These are phyloP conservation scores for Zalophus californianus DNA, from an alignment of 2,797 vertebrate species.

Conservation along the genomic window DNA sequence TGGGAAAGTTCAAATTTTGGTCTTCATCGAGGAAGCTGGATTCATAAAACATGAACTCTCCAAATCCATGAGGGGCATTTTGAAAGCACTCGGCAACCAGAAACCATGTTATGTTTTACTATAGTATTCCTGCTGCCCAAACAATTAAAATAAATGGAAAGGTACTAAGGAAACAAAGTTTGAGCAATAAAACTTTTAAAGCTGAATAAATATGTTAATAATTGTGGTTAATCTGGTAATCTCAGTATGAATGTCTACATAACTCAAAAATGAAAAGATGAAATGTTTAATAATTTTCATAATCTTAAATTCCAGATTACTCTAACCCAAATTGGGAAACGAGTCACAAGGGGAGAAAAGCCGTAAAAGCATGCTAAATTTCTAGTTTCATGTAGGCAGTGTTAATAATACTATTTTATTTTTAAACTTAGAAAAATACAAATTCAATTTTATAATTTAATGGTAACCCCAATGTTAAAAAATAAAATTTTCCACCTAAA, in stretches of 20 bases:
- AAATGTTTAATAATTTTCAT: conserved; percentile 53
- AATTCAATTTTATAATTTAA: not conserved
- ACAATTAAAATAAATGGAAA: not conserved
- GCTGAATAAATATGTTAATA: conserved; percentile 31
- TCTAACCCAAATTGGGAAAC: conserved; percentile 50
- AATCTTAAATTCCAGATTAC: conserved; percentile 42
- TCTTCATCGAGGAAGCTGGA: not conserved
- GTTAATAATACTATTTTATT: conserved; percentile 24
- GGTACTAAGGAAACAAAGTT: not conserved
- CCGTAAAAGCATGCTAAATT: not conserved
- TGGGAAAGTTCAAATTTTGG: not conserved
- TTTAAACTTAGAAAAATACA: conserved; percentile 48
- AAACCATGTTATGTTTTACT: not conserved
- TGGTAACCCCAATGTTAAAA: not conserved
- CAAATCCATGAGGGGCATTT: not conserved
- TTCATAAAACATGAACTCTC: not conserved
- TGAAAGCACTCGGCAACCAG: not conserved
- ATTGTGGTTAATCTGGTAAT: conserved; percentile 26
- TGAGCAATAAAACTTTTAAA: conserved; percentile 38
- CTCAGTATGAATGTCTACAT: conserved; percentile 21
- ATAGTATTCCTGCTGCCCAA: not conserved
- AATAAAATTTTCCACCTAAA: not conserved
- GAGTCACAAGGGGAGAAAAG: conserved; percentile 8
- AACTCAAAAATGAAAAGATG: conserved; percentile 49
- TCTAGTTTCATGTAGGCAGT: not conserved